These are phyloP conservation scores for Ataeniobius toweri DNA, from an alignment of 2,797 vertebrate genomes.

Conservation along the genomic window DNA sequence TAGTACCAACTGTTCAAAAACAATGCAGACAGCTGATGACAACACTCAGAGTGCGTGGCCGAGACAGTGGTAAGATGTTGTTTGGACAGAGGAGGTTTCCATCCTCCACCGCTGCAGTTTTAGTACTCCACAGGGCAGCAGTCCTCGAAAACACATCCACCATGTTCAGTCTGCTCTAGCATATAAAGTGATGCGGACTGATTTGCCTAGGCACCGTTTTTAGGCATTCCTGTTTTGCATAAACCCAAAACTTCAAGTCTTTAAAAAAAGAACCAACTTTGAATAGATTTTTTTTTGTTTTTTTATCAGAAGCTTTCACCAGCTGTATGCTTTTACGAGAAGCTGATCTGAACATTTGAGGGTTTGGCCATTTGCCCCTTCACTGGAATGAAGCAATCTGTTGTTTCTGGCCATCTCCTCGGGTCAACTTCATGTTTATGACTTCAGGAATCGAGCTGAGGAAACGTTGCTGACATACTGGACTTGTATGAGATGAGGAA, in stretches of 20 bases:
- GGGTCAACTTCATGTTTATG: constrained; percentile 39
- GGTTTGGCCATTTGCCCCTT: constrained; percentile 13
- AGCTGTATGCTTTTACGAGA: constrained; percentile 9
- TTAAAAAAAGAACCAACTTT: constrained; percentile 45
- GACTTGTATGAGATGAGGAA: constrained; percentile 37
- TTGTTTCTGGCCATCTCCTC: constrained; percentile 53
- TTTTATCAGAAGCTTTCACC: constrained; percentile 38
- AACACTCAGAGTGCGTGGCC: constrained; percentile 48
- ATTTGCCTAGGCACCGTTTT: constrained; percentile 30
- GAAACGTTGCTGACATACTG: constrained; percentile 49
- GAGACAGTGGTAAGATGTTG: constrained; percentile 52
- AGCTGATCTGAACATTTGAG: constrained; percentile 26
- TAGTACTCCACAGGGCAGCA: constrained; percentile 48
- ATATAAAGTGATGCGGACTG: constrained; percentile 54
- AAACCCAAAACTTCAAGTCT: constrained; percentile 54
- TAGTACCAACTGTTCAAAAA: constrained; percentile 82
- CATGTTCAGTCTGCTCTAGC: constrained; percentile 57
- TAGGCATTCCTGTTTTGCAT: constrained; percentile 36
- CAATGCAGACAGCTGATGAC: constrained; percentile 77
- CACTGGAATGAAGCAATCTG: constrained; percentile 31
- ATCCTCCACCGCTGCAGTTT: constrained; percentile 45
- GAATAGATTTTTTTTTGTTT: constrained; percentile 24
- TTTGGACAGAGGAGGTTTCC: constrained; percentile 68
- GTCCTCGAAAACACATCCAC: constrained; percentile 66
- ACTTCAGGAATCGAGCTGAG: constrained; percentile 40